Evolutionary conservation across 2,113 vertebrate genomes (phyloP), one percentile per base, ranked within the genome.

Genomic region (Procavia capensis): DNA sequence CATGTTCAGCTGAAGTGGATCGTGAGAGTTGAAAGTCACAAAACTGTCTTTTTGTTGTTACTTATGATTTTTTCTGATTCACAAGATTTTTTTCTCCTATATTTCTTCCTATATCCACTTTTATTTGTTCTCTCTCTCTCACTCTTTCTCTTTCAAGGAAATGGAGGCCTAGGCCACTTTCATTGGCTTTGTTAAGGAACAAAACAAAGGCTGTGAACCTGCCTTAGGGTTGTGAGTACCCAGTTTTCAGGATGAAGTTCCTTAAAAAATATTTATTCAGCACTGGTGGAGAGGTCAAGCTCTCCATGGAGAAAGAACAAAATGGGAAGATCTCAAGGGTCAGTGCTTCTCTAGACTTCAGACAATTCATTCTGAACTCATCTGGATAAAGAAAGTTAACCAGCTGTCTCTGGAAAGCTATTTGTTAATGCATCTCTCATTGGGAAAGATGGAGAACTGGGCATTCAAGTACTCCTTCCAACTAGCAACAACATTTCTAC

Each of bases 251-350:
- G 5, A 22, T 66, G 27, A 31, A 9, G 5, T 45, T 91, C 9
- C 13, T 72, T 90, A 85, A 57, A 31, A 85, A 57, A 31, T 34
- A 64, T 47, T 80, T 76, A 72, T 59, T 87, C 34, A 39, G 80
- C 16, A 17, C 61, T 82, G 31, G 24, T 85, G 50, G 27, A 31
- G 34, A 90, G 9, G 3, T 74, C 22, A 88, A 81, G 17, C 0
- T 75, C 29, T 78, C 41, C 17, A 47, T 59, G 29, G 70, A 76
- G 59, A 47, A 47, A 87, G 3, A 70, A 90, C n/a, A 94, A 66
- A 39, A 14, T 36, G 31, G 13, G 9, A 90, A 9, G 6, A 79
- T 7, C 7, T 63, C 27, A n/a, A 80, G 25, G 29, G 4, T 61
- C 19, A 45, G 43, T 45, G 5, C 13, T 79, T 57, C 17, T 50